phyloP scores from a whole-genome alignment of 2,888 invertebrate genomes.

The Acleris sparsana region DNA sequence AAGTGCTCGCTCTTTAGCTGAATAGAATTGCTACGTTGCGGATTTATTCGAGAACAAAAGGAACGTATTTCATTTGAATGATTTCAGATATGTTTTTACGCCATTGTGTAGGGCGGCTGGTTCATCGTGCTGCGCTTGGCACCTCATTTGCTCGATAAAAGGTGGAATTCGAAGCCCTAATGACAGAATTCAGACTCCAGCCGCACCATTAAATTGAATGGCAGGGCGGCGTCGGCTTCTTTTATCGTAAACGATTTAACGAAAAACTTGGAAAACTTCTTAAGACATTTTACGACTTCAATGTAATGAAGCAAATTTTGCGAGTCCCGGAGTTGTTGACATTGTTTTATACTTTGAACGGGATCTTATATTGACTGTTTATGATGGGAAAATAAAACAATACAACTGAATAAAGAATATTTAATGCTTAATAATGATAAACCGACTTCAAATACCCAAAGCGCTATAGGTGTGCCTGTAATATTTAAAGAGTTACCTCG shows the following conservation, averaged over 20 bases:
- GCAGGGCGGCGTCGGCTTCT: slow-evolving; percentile 51
- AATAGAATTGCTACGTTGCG: slow-evolving; percentile 15
- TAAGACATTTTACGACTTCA: slow-evolving; percentile 37
- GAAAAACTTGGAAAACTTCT: slow-evolving; percentile 42
- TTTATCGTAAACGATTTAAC: slow-evolving; percentile 50
- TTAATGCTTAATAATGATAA: too few species aligned
- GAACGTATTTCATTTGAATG: slow-evolving; percentile 25
- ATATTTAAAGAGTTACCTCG: too few species aligned
- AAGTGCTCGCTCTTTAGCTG: background rate
- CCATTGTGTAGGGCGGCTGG: slow-evolving; percentile 28
- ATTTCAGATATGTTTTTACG: slow-evolving; percentile 30
- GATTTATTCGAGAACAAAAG: slow-evolving; percentile 29
- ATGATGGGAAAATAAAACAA: slow-evolving; percentile 11
- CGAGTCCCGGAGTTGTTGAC: slow-evolving; percentile 29
- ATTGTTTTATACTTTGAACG: slow-evolving; percentile 27
- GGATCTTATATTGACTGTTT: slow-evolving; percentile 24
- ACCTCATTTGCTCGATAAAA: slow-evolving; percentile 51
- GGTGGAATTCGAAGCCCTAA: slow-evolving; percentile 55
- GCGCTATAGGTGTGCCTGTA: too few species aligned
- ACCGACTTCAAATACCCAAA: too few species aligned
- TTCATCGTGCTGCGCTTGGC: slow-evolving; percentile 37
- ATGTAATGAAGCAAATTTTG: slow-evolving; percentile 37
- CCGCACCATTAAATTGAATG: slow-evolving; percentile 54
- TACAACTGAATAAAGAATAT: background rate
- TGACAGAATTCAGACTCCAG: slow-evolving; percentile 57